Base-by-base conservation (phyloP, 2,888 invertebrate species). In the Andrena chrysosceles region DNA sequence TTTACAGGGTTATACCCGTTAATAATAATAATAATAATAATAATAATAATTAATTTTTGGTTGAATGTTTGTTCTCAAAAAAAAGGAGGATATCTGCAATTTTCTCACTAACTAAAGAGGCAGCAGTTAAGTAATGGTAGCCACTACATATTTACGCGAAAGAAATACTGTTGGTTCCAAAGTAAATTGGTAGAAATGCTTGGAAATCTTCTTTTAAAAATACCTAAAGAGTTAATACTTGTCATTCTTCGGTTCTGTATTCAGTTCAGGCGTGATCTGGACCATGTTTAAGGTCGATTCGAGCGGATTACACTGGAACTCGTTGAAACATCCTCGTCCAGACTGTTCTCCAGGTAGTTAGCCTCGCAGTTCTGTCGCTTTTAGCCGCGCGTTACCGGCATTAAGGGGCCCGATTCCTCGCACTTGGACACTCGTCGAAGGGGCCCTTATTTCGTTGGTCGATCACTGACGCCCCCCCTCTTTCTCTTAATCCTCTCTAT, bases 401-500 rank as follows among this genome's bases (percentile, higher is more conserved):
- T 67, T 62, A 10, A 64, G 42, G 48, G 31, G 48, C 33, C 66
- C 33, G 66, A 13, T 23, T 60, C 54, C 71, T 84, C 87, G 76
- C 77, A 81, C 81, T 89, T 89, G 77, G 85, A 87, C 84, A 81
- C 79, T 66, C 71, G 77, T 56, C 68, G 67, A 56, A 64, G 48
- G 59, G 70, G 69, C 56, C 48, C 69, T 81, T 85, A 88, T 87
- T 89, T 89, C 73, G 78, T 68, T 64, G 70, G 54, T 74, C 76
- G 77, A 73, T 69, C 79, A 71, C 26, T n/a, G n/a, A 1, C 52
- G 60, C 71, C 29, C 48, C 64, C 72, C 64, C 68, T 71, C 77
- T 83, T 79, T 73, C 77, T 71, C 67, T 78, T 80, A 76, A 81
- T 83, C 62, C 74, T 79, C 64, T 23, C 69, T 77, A 67, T 86